A percentile compares a stretch with the other conserved stretches of the same genome.
phyloP scores from a whole-genome alignment of 2,797 vertebrate species.

The Nyctibius grandis region DNA sequence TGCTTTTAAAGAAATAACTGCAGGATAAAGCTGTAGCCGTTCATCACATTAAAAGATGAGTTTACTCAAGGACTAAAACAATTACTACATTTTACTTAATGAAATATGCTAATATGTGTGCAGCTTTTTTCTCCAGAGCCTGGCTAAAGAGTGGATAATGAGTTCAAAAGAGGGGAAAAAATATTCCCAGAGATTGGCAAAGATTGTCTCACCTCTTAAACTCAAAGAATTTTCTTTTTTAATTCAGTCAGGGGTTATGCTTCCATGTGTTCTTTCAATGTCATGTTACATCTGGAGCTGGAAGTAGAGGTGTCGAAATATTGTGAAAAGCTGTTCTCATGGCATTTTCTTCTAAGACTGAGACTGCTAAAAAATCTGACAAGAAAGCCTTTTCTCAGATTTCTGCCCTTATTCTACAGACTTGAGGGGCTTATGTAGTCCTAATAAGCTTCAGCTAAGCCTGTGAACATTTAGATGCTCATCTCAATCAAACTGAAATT shows the following conservation, averaged over 20 bases:
- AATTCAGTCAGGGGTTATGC: neutral
- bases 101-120: neutral
- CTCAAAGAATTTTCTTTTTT: neutral
- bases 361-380: slow-evolving; percentile 9
- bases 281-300: neutral
- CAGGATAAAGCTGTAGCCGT: neutral
- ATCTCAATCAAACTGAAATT: neutral
- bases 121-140: neutral
- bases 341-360: slow-evolving; percentile 21
- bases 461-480: neutral
- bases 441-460: neutral
- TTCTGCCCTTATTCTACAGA: slow-evolving; percentile 6
- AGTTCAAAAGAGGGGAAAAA: neutral
- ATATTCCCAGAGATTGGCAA: neutral
- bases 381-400: neutral
- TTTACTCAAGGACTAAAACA: neutral
- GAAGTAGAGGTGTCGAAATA: slow-evolving; percentile 37
- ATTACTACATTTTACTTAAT: neutral
- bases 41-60: neutral
- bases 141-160: neutral
- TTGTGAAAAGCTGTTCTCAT: slow-evolving; percentile 18
- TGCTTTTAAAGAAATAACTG: neutral
- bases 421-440: neutral
- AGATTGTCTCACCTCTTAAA: neutral
- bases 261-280: neutral